Evolutionary conservation across 1,140 invertebrate genomes (phyloP).

Genomic region (Cyclina sinensis): DNA sequence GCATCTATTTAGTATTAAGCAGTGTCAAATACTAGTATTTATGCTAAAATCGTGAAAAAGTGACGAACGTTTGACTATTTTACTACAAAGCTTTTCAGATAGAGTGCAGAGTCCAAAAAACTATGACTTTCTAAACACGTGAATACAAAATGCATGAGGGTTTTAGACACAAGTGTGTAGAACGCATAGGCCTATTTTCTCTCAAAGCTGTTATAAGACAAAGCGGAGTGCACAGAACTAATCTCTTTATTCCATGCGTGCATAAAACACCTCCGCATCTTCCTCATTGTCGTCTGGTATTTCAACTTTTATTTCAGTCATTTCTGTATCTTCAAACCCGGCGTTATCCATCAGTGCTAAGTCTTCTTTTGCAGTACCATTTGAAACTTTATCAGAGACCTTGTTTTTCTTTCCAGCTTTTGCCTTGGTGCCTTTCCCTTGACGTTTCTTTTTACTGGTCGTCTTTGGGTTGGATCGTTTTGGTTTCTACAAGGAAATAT

Average conservation of each 20-base stretch:
- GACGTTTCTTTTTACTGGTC: constrained; percentile 58
- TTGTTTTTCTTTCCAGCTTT: constrained; percentile 67
- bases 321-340: constrained; percentile 69
- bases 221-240: neutral
- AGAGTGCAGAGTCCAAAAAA: no score
- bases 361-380: constrained; percentile 75
- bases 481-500: constrained; percentile 33
- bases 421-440: constrained; percentile 71
- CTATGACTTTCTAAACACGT: no score
- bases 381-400: constrained; percentile 50
- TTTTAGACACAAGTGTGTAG: no score
- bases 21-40: no score
- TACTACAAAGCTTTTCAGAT: no score
- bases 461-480: constrained; percentile 41
- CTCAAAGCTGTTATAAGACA: neutral
- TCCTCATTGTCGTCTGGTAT: constrained; percentile 55
- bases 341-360: constrained; percentile 78
- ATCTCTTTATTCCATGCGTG: constrained; percentile 10
- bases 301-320: constrained; percentile 77
- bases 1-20: no score
- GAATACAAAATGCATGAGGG: no score
- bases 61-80: no score
- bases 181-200: no score
- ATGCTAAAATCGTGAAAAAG: no score
- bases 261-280: constrained; percentile 22